Conservation (phyloP, 2,113 vertebrate species). For the Saiga tatarica region DNA sequence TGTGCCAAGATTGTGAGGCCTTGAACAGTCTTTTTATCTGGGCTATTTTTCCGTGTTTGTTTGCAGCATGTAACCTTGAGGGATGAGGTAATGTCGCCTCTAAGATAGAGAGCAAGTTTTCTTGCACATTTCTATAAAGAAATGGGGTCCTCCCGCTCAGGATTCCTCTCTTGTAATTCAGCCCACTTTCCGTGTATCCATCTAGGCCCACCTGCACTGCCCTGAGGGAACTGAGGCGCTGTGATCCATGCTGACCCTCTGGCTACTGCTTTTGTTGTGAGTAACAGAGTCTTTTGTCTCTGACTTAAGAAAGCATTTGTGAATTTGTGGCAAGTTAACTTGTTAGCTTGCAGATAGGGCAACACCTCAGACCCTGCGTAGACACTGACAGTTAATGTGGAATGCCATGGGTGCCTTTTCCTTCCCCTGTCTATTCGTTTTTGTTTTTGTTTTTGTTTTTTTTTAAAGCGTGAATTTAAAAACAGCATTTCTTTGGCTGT, state of each 20-base stretch:
- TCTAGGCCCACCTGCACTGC: background rate
- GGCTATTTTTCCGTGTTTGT: background rate
- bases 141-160: background rate
- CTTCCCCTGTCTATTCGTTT: background rate
- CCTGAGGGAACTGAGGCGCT: background rate
- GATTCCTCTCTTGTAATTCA: background rate
- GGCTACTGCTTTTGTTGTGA: background rate
- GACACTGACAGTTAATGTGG: background rate
- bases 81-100: background rate
- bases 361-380: background rate
- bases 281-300: background rate
- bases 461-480: background rate
- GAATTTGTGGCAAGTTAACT: background rate
- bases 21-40: background rate
- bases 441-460: background rate
- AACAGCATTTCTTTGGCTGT: background rate
- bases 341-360: background rate
- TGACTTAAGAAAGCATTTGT: background rate
- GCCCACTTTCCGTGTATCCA: background rate
- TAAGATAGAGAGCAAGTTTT: background rate
- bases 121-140: background rate
- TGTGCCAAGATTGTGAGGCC: background rate
- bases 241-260: background rate
- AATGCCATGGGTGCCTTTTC: background rate
- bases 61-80: background rate